These are phyloP conservation scores for Rhyacophila brunnea DNA, from an alignment of 1,140 invertebrate genomes.

Conservation along the genomic window DNA sequence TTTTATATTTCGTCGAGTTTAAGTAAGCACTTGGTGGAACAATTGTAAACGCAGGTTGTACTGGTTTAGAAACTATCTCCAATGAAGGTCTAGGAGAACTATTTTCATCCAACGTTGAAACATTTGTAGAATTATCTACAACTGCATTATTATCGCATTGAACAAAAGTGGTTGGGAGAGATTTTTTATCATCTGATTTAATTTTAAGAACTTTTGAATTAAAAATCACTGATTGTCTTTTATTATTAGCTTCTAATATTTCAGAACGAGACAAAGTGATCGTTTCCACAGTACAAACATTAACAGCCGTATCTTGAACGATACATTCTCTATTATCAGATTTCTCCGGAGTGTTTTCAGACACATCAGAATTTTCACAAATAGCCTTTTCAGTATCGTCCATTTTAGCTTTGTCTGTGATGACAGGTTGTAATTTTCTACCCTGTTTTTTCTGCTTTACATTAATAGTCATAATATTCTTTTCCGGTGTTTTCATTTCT, in stretches of 20 bases:
- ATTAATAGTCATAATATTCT: neutral
- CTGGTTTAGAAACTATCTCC: neutral
- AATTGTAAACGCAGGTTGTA: neutral
- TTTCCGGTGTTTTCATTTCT: neutral
- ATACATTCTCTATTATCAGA: neutral
- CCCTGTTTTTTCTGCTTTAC: neutral
- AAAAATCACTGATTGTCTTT: slow-evolving; percentile 23
- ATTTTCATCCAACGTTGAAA: neutral
- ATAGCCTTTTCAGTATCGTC: neutral
- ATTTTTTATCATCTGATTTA: neutral
- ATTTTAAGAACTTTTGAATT: neutral
- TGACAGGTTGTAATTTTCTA: neutral
- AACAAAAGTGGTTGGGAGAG: neutral
- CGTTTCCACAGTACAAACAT: no score
- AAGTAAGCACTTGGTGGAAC: neutral
- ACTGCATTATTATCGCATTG: neutral
- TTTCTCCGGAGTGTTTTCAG: neutral
- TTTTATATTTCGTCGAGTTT: neutral
- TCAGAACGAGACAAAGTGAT: slow-evolving; percentile 1
- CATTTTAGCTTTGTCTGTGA: neutral
- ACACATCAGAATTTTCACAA: neutral
- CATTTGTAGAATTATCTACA: neutral
- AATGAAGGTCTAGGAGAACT: neutral
- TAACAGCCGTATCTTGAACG: no score
- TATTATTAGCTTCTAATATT: slow-evolving; percentile 23